Conservation (phyloP, 2,113 vertebrate species). For the Steatornis caripensis region DNA sequence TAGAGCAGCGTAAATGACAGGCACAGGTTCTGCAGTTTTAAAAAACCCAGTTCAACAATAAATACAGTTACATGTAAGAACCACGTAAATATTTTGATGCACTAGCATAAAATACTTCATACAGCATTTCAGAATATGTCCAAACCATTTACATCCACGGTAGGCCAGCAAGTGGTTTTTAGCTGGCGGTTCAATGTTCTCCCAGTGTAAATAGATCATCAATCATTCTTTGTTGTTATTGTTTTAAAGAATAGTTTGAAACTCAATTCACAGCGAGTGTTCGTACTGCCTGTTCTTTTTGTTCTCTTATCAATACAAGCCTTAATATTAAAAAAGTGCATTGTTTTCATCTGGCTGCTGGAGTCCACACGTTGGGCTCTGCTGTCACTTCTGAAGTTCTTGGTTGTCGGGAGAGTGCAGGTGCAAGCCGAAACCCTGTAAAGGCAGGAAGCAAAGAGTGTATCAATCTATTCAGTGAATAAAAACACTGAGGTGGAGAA, state of each 20-base stretch:
- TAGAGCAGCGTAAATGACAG: background rate
- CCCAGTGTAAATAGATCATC: conserved; percentile 24
- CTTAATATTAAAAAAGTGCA: background rate
- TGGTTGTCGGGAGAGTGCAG: background rate
- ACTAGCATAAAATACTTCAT: background rate
- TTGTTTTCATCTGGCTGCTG: conserved; percentile 2
- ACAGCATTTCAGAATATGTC: background rate
- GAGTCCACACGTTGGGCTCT: background rate
- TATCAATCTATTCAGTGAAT: background rate
- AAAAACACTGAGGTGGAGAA: background rate
- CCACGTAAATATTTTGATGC: conserved; percentile 5
- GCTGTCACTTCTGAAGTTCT: background rate
- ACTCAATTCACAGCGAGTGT: background rate
- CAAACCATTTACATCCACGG: background rate
- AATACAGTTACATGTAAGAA: background rate
- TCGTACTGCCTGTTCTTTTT: conserved; percentile 35
- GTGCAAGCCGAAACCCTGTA: background rate
- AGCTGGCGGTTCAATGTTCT: background rate
- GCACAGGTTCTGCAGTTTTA: background rate
- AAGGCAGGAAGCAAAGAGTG: background rate
- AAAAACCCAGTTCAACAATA: background rate
- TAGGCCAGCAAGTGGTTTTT: background rate
- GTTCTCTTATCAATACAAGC: conserved; percentile 24
- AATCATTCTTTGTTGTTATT: conserved; percentile 49
- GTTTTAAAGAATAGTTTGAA: conserved; percentile 46